phyloP scores from a whole-genome alignment of 2,888 invertebrate genomes.

The Machimus atricapillus region DNA sequence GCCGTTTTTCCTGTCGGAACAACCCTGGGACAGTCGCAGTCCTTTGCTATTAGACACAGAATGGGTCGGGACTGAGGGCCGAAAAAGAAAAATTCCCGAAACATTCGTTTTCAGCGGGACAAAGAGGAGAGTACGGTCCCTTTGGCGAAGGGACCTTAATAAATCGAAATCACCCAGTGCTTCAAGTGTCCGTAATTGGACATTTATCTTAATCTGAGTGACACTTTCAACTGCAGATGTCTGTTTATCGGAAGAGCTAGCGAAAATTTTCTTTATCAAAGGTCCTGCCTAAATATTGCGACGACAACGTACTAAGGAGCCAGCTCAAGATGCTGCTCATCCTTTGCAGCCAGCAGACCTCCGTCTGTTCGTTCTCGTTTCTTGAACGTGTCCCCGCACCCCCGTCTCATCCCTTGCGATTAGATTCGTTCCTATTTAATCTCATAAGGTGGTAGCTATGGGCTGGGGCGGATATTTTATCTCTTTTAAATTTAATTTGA shows the following conservation, averaged over 20 bases:
- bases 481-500: conserved; percentile 28
- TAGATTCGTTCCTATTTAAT: background rate
- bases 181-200: conserved; percentile 32
- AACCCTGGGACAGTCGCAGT: background rate
- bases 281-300: conserved; percentile 18
- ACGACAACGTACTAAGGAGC: background rate
- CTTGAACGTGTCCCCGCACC: background rate
- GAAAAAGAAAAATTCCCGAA: background rate
- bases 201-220: conserved; percentile 35
- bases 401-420: background rate
- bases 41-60: background rate
- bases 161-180: conserved; percentile 21
- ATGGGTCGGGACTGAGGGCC: background rate
- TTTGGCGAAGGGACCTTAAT: background rate
- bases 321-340: background rate
- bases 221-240: conserved; percentile 26
- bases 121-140: background rate
- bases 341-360: background rate
- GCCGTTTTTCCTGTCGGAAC: background rate
- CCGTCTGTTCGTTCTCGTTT: background rate
- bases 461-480: background rate
- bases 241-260: background rate
- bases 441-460: background rate
- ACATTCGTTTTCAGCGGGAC: background rate
- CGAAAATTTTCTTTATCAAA: conserved; percentile 18